Conservation (phyloP, 92 coral and sea anemone species). For the Umimayanthus kanabou region DNA sequence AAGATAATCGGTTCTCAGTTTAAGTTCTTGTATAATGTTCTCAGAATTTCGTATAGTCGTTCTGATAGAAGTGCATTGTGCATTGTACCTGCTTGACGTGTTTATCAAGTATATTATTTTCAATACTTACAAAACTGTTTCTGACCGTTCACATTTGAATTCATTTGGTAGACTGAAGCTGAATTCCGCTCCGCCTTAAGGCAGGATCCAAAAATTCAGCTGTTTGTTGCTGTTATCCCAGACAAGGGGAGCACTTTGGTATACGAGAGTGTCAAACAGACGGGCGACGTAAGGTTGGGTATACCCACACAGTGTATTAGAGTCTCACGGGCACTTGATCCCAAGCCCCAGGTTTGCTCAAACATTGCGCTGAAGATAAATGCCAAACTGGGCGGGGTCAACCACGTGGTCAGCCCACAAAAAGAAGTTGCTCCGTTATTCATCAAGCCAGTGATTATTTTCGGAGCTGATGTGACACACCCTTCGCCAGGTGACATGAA, state of each 20-base stretch:
- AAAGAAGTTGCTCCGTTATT: constrained; percentile 60
- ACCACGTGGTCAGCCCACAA: constrained; percentile 68
- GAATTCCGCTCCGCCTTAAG: constrained; percentile 46
- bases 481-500: constrained; percentile 75
- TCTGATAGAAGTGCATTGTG: no score
- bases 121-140: background rate
- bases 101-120: background rate
- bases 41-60: no score
- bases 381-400: constrained; percentile 91
- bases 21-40: no score
- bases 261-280: constrained; percentile 78
- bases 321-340: constrained; percentile 44
- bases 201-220: constrained; percentile 52
- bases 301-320: constrained; percentile 85
- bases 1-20: no score
- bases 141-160: background rate
- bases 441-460: constrained; percentile 73
- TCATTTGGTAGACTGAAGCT: constrained; percentile 53
- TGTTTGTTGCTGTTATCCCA: constrained; percentile 72
- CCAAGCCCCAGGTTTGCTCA: constrained; percentile 76
- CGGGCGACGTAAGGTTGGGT: constrained; percentile 80
- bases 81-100: no score
- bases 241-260: constrained; percentile 50
- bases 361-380: constrained; percentile 91
- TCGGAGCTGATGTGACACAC: constrained; percentile 97